These are phyloP conservation scores for Acrobasis consociella DNA, from an alignment of 2,888 invertebrate species.

Conservation along the genomic window DNA sequence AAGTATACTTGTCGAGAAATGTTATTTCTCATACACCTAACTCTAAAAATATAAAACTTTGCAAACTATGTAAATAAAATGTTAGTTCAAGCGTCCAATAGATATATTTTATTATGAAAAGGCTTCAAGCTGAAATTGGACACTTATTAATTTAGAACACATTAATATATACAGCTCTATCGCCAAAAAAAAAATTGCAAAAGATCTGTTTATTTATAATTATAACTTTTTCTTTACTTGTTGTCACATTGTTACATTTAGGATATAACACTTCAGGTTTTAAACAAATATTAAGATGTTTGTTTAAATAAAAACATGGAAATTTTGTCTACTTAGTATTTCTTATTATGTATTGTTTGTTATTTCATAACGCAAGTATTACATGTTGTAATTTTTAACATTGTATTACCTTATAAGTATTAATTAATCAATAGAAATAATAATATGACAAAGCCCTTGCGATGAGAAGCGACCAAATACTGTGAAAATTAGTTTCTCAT, in stretches of 20 bases:
- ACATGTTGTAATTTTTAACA: too few relatives aligned
- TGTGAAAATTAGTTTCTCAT: too few relatives aligned
- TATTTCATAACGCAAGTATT: too few relatives aligned
- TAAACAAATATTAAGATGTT: too few relatives aligned
- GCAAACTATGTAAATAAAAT: slow-evolving; percentile 11
- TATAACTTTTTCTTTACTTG: neutral
- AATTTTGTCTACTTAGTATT: too few relatives aligned
- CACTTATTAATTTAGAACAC: neutral
- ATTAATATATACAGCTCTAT: neutral
- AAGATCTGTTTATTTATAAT: neutral
- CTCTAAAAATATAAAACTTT: slow-evolving; percentile 12
- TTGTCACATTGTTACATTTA: slow-evolving; percentile 12
- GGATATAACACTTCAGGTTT: slow-evolving; percentile 5
- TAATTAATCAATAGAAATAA: too few relatives aligned
- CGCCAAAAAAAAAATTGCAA: neutral
- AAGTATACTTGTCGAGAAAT: slow-evolving; percentile 7
- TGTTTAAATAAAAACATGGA: too few relatives aligned
- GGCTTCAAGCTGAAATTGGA: slow-evolving; percentile 19
- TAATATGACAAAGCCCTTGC: too few relatives aligned
- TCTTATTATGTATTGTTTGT: too few relatives aligned
- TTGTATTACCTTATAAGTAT: too few relatives aligned
- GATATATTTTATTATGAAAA: slow-evolving; percentile 10
- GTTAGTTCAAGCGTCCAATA: slow-evolving; percentile 2
- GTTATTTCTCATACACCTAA: slow-evolving; percentile 9
- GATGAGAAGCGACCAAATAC: too few relatives aligned